Evolutionary conservation across 2,113 vertebrate species (phyloP).

Genomic region (Cottus gobio): DNA sequence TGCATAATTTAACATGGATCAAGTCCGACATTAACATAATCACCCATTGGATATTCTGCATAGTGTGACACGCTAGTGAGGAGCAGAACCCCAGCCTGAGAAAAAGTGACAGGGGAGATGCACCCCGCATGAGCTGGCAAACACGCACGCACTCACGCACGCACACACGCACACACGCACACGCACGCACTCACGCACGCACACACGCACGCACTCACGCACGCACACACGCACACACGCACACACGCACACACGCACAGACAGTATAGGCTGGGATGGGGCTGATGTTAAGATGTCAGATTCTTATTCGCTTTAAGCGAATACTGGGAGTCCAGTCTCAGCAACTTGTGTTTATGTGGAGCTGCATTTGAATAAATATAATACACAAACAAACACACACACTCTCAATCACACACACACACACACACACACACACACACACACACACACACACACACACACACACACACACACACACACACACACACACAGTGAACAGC

Average conservation of each 20-base stretch:
- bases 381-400: too few species aligned
- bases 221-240: slow-evolving; percentile 44
- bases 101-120: slow-evolving; percentile 75
- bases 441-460: slow-evolving; percentile 38
- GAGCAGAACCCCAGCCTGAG: slow-evolving; percentile 74
- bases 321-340: slow-evolving; percentile 77
- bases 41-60: slow-evolving; percentile 83
- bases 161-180: slow-evolving; percentile 69
- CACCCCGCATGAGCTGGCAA: slow-evolving; percentile 75
- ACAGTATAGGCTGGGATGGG: slow-evolving; percentile 41
- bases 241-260: slow-evolving; percentile 22
- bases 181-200: slow-evolving; percentile 64
- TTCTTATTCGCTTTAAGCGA: slow-evolving; percentile 77
- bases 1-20: slow-evolving; percentile 89
- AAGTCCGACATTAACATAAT: slow-evolving; percentile 88
- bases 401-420: slow-evolving; percentile 34
- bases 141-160: slow-evolving; percentile 47
- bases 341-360: slow-evolving; percentile 72
- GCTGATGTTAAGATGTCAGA: slow-evolving; percentile 83
- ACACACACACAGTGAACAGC: slow-evolving; percentile 56
- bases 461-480: slow-evolving; percentile 12
- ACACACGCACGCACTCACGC: slow-evolving; percentile 9
- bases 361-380: slow-evolving; percentile 77
- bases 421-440: slow-evolving; percentile 27
- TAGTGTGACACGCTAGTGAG: slow-evolving; percentile 81